Conservation (phyloP, 2,888 invertebrate species). For the Cryptus viduatorius region DNA sequence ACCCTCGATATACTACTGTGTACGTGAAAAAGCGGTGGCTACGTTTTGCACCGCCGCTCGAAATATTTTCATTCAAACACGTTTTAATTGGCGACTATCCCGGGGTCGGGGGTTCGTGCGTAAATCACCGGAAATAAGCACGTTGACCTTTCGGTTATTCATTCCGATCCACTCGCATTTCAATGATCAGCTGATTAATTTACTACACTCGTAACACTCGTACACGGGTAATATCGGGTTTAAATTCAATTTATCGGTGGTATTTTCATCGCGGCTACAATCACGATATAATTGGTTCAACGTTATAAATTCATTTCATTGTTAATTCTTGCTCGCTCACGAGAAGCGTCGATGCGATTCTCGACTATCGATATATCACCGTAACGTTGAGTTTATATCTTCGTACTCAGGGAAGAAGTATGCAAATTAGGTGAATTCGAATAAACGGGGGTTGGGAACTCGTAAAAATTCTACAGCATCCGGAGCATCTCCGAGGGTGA, state of each 20-base stretch:
- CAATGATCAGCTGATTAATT: conserved; percentile 59
- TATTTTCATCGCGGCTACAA: conserved; percentile 45
- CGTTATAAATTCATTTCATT: conserved; percentile 29
- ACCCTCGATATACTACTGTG: conserved; percentile 47
- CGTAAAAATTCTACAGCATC: conserved; percentile 12
- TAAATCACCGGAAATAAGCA: conserved; percentile 66
- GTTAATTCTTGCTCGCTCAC: conserved; percentile 32
- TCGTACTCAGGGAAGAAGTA: background rate
- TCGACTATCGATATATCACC: background rate
- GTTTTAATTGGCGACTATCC: conserved; percentile 71
- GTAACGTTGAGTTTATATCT: background rate
- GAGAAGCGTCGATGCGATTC: background rate
- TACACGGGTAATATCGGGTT: conserved; percentile 48
- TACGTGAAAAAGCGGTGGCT: conserved; percentile 63
- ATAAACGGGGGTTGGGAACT: background rate
- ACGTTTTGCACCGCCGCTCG: conserved; percentile 59
- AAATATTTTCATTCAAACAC: conserved; percentile 83
- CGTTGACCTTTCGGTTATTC: conserved; percentile 81
- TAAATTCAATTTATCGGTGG: conserved; percentile 51
- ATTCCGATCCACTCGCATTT: conserved; percentile 67
- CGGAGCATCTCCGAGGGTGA: conserved; percentile 22
- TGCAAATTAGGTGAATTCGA: conserved; percentile 4
- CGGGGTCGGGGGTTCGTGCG: conserved; percentile 43
- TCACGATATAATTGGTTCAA: conserved; percentile 22
- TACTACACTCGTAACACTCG: conserved; percentile 21